Percentiles rank a stretch among this genome's conserved stretches.
Evolutionary conservation across 2,797 vertebrate genomes (phyloP).

Genomic region (Epinephelus coioides): DNA sequence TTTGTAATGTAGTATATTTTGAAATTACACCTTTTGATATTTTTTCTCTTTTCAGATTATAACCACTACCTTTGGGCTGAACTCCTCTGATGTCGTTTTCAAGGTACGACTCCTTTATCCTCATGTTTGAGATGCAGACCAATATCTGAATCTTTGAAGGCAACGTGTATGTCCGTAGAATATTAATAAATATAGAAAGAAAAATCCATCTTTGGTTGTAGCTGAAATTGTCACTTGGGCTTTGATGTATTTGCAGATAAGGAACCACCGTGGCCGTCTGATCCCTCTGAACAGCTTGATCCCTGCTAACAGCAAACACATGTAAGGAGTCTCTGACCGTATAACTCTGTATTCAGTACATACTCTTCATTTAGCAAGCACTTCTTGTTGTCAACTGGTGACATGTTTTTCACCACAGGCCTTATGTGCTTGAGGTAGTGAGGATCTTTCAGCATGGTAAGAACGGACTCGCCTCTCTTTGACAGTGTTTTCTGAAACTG

Average conservation of each 20-base stretch:
- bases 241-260: constrained; percentile 73
- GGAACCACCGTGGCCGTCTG: constrained; percentile 81
- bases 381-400: neutral
- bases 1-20: neutral
- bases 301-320: constrained; percentile 80
- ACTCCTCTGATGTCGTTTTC: constrained; percentile 60
- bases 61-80: constrained; percentile 74
- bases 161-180: neutral
- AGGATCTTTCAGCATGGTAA: constrained; percentile 86
- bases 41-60: constrained; percentile 75
- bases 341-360: neutral
- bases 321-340: too few relatives aligned
- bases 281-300: constrained; percentile 83
- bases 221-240: neutral
- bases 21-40: neutral
- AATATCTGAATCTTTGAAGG: neutral
- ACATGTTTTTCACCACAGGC: constrained; percentile 69
- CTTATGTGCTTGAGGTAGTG: constrained; percentile 83
- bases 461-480: constrained; percentile 18
- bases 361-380: neutral
- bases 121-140: too few relatives aligned
- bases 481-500: neutral
- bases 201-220: neutral
- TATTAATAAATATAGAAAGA: neutral
- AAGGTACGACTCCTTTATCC: constrained; percentile 71